Conservation (phyloP, 23 tunicate species). For the Aplidium turbinatum region DNA sequence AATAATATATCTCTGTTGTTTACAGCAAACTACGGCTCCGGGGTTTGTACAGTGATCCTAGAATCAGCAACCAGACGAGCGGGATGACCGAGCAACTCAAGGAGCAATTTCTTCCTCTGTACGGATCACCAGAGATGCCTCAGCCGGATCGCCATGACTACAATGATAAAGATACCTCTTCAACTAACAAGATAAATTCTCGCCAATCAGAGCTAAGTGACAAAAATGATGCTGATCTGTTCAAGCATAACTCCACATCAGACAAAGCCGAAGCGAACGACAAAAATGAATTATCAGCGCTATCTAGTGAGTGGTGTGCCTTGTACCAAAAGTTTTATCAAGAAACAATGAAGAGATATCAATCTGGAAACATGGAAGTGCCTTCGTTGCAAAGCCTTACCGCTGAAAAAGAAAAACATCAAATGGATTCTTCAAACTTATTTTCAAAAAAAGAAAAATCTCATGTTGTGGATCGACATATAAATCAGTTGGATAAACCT, state of each 20-base stretch:
- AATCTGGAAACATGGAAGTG: neutral
- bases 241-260: too few species aligned
- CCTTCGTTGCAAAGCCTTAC: neutral
- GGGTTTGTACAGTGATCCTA: constrained; percentile 84
- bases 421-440: too few species aligned
- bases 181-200: too few species aligned
- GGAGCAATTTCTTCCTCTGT: constrained; percentile 61
- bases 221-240: too few species aligned
- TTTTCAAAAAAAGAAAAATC: too few species aligned
- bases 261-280: neutral
- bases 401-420: neutral
- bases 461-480: too few species aligned
- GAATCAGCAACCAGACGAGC: constrained; percentile 68
- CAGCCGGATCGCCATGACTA: neutral
- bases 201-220: too few species aligned
- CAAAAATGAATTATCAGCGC: constrained; percentile 7
- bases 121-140: neutral
- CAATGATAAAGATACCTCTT: neutral
- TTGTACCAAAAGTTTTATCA: constrained; percentile 26
- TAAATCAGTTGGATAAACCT: too few species aligned
- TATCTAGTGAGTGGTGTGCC: constrained; percentile 42
- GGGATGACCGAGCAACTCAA: constrained; percentile 75
- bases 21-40: constrained; percentile 85
- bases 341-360: constrained; percentile 38
- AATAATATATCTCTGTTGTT: too few species aligned